Base-by-base conservation (phyloP, 2,797 vertebrate species). In the Yasuhikotakia modesta region DNA sequence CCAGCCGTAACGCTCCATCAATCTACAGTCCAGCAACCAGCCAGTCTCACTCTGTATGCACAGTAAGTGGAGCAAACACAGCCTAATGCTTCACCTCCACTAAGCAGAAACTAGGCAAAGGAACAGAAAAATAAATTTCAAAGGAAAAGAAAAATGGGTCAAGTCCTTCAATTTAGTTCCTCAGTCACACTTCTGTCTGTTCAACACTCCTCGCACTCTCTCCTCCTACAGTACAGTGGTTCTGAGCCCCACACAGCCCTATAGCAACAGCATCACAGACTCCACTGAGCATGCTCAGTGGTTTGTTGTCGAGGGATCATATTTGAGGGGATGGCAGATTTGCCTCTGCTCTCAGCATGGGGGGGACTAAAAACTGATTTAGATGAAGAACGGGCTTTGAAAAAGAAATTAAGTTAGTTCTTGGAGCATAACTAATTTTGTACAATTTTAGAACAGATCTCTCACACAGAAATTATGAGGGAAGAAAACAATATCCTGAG, bases 61-160 rank as follows among this genome's bases (percentile, higher is more conserved):
- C 89, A 87, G 88, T 88, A 92, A 89, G 87, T 91, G 87, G 88
- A 89, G 87, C 87, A 90, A 86, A 88, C 81, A 52, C 57, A 57
- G 52, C 43, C 65, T 27, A 64, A 87, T 75, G 80, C 86, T 85
- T 83, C 19, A 30, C 75, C 83, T 74, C 76, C 48, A 76, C 58
- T 57, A 17, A 30, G 48, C 50, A 82, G 52, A 32, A 50, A 78
- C 76, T 48, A 48, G 24, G 5, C 13, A 22, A 24, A 50, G 27
- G 32, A 52, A 24, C 14, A 61, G 30, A 32, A 46, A 11, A 10
- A 58, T 57, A 52, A 75, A 52, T 27, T 27, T 27, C 19, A 48
- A 67, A 78, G 50, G 46, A 10, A 65, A 50, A 24, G 52, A 2
- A 70, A 27, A 48, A 53, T 1, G 1, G 30, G 48, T 27, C 55